Percentiles rank a stretch among this genome's conserved stretches.
phyloP scores from a whole-genome alignment of 1,140 invertebrate genomes.

The Euwallacea fornicatus region DNA sequence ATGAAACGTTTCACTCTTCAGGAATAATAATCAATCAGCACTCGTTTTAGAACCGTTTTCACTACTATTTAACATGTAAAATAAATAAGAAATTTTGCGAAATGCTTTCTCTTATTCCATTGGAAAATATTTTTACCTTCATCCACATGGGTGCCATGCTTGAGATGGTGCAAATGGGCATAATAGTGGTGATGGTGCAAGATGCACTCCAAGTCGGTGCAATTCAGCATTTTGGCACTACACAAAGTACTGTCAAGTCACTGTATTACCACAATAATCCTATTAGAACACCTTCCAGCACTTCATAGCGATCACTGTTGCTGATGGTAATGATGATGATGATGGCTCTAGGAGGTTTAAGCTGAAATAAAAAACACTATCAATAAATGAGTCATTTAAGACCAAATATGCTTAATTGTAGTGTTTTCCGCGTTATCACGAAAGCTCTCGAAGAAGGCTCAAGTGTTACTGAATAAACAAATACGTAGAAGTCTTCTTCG shows the following conservation, averaged over 20 bases:
- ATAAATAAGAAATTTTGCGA: constrained; percentile 1
- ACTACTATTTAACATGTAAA: not conserved
- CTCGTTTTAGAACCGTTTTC: too few relatives aligned
- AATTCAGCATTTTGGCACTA: constrained; percentile 66
- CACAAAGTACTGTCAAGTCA: not conserved
- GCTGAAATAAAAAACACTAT: too few relatives aligned
- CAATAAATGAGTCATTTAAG: too few relatives aligned
- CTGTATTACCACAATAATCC: not conserved
- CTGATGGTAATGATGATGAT: too few relatives aligned
- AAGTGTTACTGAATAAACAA: constrained; percentile 21
- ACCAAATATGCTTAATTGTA: too few relatives aligned
- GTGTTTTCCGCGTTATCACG: constrained; percentile 1
- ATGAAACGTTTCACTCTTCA: too few relatives aligned
- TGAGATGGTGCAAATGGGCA: constrained; percentile 68
- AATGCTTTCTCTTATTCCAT: constrained; percentile 1
- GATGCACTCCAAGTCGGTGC: constrained; percentile 74
- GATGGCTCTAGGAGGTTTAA: too few relatives aligned
- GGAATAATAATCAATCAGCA: too few relatives aligned
- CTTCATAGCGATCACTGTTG: not conserved
- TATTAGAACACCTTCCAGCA: constrained; percentile 26
- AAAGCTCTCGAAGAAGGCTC: constrained; percentile 1
- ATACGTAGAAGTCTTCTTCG: constrained; percentile 29
- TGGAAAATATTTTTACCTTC: constrained; percentile 40
- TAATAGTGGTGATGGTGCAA: constrained; percentile 75
- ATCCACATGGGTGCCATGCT: constrained; percentile 57